Conservation (phyloP, 2,797 vertebrate species). For the Momotus momota region DNA sequence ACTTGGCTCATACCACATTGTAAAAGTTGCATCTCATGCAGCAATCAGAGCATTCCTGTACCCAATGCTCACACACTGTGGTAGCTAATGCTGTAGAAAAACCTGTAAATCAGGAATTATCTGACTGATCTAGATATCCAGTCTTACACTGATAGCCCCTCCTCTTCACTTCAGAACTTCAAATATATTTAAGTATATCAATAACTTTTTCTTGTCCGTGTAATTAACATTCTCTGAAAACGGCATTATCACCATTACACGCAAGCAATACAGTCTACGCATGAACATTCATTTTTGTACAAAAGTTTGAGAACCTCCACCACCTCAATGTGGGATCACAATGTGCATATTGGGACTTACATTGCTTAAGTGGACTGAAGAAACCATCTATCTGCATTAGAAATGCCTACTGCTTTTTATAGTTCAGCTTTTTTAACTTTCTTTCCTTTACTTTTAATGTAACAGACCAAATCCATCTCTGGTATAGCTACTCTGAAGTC, state of each 20-base stretch:
- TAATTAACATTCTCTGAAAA: neutral
- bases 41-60: neutral
- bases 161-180: neutral
- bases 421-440: neutral
- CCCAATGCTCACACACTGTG: fast-evolving
- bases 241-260: neutral
- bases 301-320: neutral
- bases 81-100: neutral
- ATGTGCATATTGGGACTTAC: neutral
- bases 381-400: neutral
- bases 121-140: neutral
- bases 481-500: neutral
- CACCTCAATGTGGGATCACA: neutral
- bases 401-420: neutral
- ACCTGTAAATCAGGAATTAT: neutral
- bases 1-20: neutral
- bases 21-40: neutral
- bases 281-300: neutral
- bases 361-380: neutral
- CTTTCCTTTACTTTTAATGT: neutral
- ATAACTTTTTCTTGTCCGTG: neutral
- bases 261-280: neutral
- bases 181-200: neutral
- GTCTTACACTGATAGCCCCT: neutral
- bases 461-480: neutral